phyloP scores from a whole-genome alignment of 2,797 vertebrate genomes.

The Gymnoscopelus microlampas region DNA sequence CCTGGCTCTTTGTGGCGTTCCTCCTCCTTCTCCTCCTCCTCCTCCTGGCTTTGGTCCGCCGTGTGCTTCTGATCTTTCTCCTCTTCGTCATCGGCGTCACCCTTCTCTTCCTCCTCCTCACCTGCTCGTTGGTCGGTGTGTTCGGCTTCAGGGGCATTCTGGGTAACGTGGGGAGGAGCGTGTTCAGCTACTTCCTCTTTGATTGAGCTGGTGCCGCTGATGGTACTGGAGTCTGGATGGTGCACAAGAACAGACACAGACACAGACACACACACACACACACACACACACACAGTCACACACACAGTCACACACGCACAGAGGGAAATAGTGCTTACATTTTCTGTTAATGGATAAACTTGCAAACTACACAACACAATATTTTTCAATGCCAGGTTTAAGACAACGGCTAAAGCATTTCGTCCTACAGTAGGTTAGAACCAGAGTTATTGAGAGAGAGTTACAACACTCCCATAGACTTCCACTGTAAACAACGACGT shows the following conservation, averaged over 20 bases:
- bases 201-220: constrained; percentile 30
- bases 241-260: not conserved
- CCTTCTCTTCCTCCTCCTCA: constrained; percentile 43
- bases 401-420: not conserved
- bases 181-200: constrained; percentile 53
- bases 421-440: too few species aligned
- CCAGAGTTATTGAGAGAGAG: too few species aligned
- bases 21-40: not conserved
- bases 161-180: constrained; percentile 36
- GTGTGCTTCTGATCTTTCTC: constrained; percentile 50
- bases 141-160: constrained; percentile 54
- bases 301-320: constrained; percentile 8
- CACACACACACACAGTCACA: constrained; percentile 3
- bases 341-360: not conserved
- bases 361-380: not conserved
- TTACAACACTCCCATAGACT: too few species aligned
- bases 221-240: constrained; percentile 48
- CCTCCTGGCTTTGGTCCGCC: constrained; percentile 54
- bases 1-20: constrained; percentile 28
- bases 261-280: not conserved
- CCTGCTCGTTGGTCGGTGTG: constrained; percentile 46
- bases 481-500: too few species aligned
- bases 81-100: constrained; percentile 34
- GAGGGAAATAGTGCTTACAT: not conserved
- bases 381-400: not conserved